Evolutionary conservation across 2,797 vertebrate species (phyloP).

Genomic region (Clarias fuscus): DNA sequence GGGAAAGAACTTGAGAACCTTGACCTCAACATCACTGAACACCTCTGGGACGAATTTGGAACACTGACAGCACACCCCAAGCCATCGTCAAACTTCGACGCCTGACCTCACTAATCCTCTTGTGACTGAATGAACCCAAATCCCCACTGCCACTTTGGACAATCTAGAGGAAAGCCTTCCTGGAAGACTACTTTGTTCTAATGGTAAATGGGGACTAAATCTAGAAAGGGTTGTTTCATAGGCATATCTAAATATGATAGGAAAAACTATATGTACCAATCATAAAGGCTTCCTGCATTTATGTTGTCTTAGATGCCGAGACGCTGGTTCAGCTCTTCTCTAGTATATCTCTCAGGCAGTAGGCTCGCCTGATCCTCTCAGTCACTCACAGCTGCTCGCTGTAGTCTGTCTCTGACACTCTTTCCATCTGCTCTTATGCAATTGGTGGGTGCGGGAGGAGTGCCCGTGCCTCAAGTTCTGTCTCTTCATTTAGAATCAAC

Average conservation of each 20-base stretch:
- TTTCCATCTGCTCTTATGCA: slow-evolving; percentile 56
- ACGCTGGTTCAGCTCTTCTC: neutral
- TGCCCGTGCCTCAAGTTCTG: slow-evolving; percentile 27
- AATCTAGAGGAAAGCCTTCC: neutral
- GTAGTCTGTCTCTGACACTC: slow-evolving; percentile 35
- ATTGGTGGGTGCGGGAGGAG: slow-evolving; percentile 49
- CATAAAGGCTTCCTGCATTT: neutral
- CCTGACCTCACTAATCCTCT: neutral
- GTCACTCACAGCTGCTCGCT: slow-evolving; percentile 18
- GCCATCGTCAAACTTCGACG: neutral
- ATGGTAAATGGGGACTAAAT: neutral
- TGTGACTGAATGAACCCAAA: neutral
- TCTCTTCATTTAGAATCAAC: slow-evolving; percentile 48
- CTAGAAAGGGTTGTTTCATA: neutral
- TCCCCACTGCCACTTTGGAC: neutral
- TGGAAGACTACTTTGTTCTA: neutral
- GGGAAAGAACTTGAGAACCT: neutral
- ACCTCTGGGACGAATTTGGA: neutral
- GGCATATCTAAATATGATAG: neutral
- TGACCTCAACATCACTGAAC: neutral
- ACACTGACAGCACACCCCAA: neutral
- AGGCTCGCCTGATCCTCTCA: slow-evolving; percentile 26
- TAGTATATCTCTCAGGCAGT: slow-evolving; percentile 27
- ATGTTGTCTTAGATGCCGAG: neutral
- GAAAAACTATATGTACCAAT: too few species aligned